Percentiles rank a stretch among this genome's conserved stretches.
These are phyloP conservation scores for Empis stercorea DNA, from an alignment of 2,888 invertebrate species.

Conservation along the genomic window DNA sequence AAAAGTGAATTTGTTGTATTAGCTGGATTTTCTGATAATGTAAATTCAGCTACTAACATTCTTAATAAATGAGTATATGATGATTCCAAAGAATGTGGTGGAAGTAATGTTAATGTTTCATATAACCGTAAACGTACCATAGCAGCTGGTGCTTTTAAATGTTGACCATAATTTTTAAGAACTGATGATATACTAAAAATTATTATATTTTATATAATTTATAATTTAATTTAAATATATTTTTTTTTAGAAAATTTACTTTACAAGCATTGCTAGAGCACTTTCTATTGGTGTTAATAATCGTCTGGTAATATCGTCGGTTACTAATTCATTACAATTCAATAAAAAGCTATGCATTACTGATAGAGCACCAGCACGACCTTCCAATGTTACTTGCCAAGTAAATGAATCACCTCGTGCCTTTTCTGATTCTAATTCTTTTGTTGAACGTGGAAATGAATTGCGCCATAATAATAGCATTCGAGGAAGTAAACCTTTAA, in stretches of 20 bases:
- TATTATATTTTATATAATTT: too few species aligned
- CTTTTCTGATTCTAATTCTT: conserved; percentile 95
- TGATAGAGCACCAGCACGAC: conserved; percentile 88
- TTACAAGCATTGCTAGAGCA: conserved; percentile 85
- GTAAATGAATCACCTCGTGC: conserved; percentile 93
- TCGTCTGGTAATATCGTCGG: conserved; percentile 82
- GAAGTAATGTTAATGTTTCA: conserved; percentile 67
- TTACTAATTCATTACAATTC: conserved; percentile 81
- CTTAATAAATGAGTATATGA: conserved; percentile 78
- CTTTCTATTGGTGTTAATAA: conserved; percentile 87
- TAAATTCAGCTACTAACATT: conserved; percentile 90
- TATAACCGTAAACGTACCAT: conserved; percentile 87
- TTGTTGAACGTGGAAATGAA: conserved; percentile 90
- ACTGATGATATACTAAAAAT: conserved; percentile 69
- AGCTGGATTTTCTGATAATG: conserved; percentile 83
- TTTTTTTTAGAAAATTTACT: conserved; percentile 44
- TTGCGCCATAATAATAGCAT: conserved; percentile 95
- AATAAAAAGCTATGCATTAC: conserved; percentile 88
- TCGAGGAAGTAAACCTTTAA: conserved; percentile 79
- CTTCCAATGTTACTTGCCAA: conserved; percentile 97
- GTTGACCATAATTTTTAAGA: conserved; percentile 77
- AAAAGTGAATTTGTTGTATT: conserved; percentile 79
- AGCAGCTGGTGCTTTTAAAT: conserved; percentile 87
- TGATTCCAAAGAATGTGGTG: conserved; percentile 68
- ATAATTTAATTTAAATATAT: neutral